phyloP scores from a whole-genome alignment of 2,888 invertebrate species.

The Melanargia galathea region DNA sequence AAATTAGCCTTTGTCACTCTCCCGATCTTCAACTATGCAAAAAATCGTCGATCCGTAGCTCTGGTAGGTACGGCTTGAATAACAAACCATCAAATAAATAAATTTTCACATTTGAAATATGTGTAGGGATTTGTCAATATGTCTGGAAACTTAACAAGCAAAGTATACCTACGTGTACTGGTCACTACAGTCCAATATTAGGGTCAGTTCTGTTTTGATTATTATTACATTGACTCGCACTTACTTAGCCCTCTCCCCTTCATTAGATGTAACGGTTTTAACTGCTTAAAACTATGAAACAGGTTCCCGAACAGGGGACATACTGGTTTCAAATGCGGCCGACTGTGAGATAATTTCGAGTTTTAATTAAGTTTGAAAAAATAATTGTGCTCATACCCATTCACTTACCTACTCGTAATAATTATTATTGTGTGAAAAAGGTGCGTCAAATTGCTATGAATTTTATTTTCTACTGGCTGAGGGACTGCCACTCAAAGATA shows the following conservation, averaged over 20 bases:
- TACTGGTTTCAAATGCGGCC: conserved; percentile 69
- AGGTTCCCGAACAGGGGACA: conserved; percentile 71
- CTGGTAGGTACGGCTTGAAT: too few relatives aligned
- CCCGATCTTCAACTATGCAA: too few relatives aligned
- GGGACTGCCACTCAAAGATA: too few relatives aligned
- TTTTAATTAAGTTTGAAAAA: conserved; percentile 66
- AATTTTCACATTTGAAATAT: too few relatives aligned
- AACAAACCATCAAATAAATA: too few relatives aligned
- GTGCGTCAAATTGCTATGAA: not conserved
- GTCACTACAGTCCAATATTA: conserved; percentile 67
- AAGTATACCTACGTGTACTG: conserved; percentile 60
- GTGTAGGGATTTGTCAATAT: not conserved
- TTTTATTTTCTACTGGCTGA: not conserved
- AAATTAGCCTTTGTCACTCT: too few relatives aligned
- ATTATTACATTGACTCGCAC: conserved; percentile 67
- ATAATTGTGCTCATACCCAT: conserved; percentile 24
- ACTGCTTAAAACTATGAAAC: conserved; percentile 81
- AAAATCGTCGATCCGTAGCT: too few relatives aligned
- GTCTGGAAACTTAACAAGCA: not conserved
- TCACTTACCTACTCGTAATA: conserved; percentile 6
- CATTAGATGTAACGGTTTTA: conserved; percentile 82
- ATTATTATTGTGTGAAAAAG: conserved; percentile 12
- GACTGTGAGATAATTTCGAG: conserved; percentile 73
- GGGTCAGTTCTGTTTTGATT: conserved; percentile 76
- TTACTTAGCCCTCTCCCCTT: conserved; percentile 78